A percentile compares a stretch with the other conserved stretches of the same genome.
Conservation (phyloP, 1,140 invertebrate genomes). For the Microplitis mediator region DNA sequence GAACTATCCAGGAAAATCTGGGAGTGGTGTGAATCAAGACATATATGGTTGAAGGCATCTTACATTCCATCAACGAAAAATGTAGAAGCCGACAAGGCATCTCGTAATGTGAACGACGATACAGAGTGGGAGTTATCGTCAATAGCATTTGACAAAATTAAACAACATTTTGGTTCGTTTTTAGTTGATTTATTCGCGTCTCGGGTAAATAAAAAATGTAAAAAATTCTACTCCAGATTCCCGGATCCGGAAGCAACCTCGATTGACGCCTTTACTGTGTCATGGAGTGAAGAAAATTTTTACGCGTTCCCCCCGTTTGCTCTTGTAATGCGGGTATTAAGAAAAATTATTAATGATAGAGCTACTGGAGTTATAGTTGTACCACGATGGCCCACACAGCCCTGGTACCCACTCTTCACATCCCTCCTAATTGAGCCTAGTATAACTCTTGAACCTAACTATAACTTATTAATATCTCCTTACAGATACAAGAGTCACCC, state of each 20-base stretch:
- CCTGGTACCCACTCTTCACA: slow-evolving; percentile 12
- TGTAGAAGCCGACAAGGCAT: slow-evolving; percentile 21
- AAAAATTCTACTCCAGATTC: slow-evolving; percentile 19
- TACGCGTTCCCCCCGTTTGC: slow-evolving; percentile 27
- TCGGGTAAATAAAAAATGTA: slow-evolving; percentile 17
- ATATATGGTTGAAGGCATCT: slow-evolving; percentile 21
- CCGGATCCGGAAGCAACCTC: slow-evolving; percentile 14
- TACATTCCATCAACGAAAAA: slow-evolving; percentile 25
- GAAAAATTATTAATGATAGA: slow-evolving; percentile 16
- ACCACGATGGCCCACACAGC: slow-evolving; percentile 16
- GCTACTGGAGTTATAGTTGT: slow-evolving; percentile 14
- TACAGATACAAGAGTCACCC: slow-evolving; percentile 15
- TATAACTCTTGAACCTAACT: neutral
- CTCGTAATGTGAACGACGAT: slow-evolving; percentile 16
- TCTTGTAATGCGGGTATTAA: slow-evolving; percentile 4
- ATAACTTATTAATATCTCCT: slow-evolving; percentile 4
- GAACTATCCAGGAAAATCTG: slow-evolving; percentile 33
- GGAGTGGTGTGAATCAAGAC: slow-evolving; percentile 37
- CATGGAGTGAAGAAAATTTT: slow-evolving; percentile 10
- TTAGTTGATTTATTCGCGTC: slow-evolving; percentile 24
- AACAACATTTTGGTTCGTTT: slow-evolving; percentile 4
- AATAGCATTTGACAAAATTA: slow-evolving; percentile 2
- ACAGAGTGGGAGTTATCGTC: slow-evolving; percentile 24
- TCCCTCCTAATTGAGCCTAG: neutral
- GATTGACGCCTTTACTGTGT: slow-evolving; percentile 23